These are phyloP conservation scores for Cosmia trapezina DNA, from an alignment of 2,888 invertebrate species.

Conservation along the genomic window DNA sequence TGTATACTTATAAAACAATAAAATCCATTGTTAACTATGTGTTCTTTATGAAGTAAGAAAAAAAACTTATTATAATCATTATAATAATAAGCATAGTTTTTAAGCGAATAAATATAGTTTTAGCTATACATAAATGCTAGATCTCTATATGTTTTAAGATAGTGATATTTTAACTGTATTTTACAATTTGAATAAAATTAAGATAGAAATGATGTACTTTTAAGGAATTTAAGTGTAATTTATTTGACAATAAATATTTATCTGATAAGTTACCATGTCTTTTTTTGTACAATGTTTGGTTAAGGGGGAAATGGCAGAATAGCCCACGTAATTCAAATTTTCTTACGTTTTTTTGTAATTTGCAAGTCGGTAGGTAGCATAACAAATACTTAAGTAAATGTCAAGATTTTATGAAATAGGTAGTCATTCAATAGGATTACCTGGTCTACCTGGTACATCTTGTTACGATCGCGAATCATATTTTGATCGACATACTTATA, in stretches of 20 bases:
- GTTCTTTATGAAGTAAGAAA: background rate
- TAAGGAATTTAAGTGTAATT: slow-evolving; percentile 46
- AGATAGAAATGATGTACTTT: background rate
- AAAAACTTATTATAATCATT: background rate
- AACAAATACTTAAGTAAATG: too few species aligned
- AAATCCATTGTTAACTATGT: background rate
- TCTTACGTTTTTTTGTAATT: too few species aligned
- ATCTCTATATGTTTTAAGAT: slow-evolving; percentile 52
- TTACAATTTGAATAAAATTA: slow-evolving; percentile 9
- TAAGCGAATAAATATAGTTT: slow-evolving; percentile 10
- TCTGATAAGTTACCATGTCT: slow-evolving; percentile 2
- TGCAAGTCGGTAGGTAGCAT: too few species aligned
- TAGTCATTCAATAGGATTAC: too few species aligned
- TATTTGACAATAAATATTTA: slow-evolving; percentile 58
- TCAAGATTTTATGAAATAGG: too few species aligned
- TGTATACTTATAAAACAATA: too few species aligned
- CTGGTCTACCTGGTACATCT: too few species aligned
- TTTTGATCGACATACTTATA: too few species aligned
- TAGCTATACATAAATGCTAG: slow-evolving; percentile 42
- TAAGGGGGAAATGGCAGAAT: too few species aligned
- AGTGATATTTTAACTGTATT: slow-evolving; percentile 31
- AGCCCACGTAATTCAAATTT: too few species aligned
- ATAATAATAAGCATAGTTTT: background rate
- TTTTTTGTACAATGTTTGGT: background rate
- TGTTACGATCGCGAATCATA: too few species aligned